Evolutionary conservation across 2,888 invertebrate genomes (phyloP).

Genomic region (Aporophyla lueneburgensis): DNA sequence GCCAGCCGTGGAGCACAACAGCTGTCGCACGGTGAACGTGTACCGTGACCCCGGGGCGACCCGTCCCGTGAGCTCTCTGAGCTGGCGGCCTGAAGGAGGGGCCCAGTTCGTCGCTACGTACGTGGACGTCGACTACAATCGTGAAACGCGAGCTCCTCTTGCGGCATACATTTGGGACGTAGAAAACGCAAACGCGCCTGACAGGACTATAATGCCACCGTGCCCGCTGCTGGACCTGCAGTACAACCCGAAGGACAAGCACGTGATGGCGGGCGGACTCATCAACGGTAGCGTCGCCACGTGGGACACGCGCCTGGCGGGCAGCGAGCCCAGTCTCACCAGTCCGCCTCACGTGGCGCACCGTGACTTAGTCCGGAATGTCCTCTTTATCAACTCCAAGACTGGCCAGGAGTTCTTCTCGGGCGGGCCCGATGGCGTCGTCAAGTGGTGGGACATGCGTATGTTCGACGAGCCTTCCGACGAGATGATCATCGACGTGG

Average conservation of each 20-base stretch:
- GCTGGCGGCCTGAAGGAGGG: slow-evolving; percentile 96
- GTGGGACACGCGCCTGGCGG: slow-evolving; percentile 95
- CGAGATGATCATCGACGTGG: slow-evolving; percentile 92
- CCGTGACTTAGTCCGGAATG: slow-evolving; percentile 95
- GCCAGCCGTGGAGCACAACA: slow-evolving; percentile 92
- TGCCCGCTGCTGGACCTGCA: slow-evolving; percentile 94
- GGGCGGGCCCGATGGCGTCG: slow-evolving; percentile 96
- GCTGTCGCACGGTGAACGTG: slow-evolving; percentile 95
- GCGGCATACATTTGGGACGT: slow-evolving; percentile 96
- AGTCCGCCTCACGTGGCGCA: slow-evolving; percentile 96
- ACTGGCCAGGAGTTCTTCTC: slow-evolving; percentile 98
- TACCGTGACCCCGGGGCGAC: slow-evolving; percentile 92
- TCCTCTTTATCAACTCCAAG: slow-evolving; percentile 97
- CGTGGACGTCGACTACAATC: slow-evolving; percentile 94
- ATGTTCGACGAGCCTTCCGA: slow-evolving; percentile 92
- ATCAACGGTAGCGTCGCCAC: slow-evolving; percentile 92
- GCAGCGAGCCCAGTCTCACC: slow-evolving; percentile 92
- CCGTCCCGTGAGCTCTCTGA: slow-evolving; percentile 94
- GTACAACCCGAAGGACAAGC: slow-evolving; percentile 95
- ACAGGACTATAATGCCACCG: slow-evolving; percentile 92
- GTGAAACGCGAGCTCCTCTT: slow-evolving; percentile 78
- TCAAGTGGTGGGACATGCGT: slow-evolving; percentile 95
- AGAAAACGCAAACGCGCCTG: slow-evolving; percentile 95
- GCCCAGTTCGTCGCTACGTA: slow-evolving; percentile 95
- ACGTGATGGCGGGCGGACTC: slow-evolving; percentile 92